These are phyloP conservation scores for Melanchra persicariae DNA, from an alignment of 2,888 invertebrate species.

Conservation along the genomic window DNA sequence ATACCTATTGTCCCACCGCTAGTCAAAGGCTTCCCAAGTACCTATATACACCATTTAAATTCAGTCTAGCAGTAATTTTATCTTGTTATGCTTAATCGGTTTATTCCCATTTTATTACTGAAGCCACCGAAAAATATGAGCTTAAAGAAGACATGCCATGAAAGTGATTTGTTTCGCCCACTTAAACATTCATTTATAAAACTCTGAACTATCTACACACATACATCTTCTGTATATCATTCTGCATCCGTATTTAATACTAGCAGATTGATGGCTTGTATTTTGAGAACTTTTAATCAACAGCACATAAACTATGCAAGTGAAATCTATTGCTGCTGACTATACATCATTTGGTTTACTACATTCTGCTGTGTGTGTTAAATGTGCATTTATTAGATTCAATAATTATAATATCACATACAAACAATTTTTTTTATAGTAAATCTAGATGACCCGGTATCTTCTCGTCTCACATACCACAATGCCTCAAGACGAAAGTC, in stretches of 20 bases:
- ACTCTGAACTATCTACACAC: background rate
- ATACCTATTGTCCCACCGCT: no score
- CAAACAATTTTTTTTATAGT: no score
- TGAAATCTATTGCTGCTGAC: slow-evolving; percentile 27
- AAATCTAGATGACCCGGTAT: no score
- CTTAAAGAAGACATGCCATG: background rate
- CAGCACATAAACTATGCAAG: slow-evolving; percentile 11
- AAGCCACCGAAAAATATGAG: background rate
- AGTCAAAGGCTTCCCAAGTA: no score
- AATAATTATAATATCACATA: no score
- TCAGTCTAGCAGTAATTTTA: no score
- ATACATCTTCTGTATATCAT: background rate
- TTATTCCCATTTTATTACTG: background rate
- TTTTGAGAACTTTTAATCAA: slow-evolving; percentile 50
- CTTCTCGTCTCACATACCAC: no score
- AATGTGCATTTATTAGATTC: no score
- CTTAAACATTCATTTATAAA: slow-evolving; percentile 22
- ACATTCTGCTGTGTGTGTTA: slow-evolving; percentile 8
- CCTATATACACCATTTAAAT: no score
- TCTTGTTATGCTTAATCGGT: background rate
- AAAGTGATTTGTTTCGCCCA: slow-evolving; percentile 22
- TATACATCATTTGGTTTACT: slow-evolving; percentile 17
- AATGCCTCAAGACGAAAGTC: no score
- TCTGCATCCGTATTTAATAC: background rate
- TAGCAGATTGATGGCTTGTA: slow-evolving; percentile 38